Evolutionary conservation across 2,888 invertebrate genomes (phyloP), one percentile per base, ranked within the genome.

Genomic region (Stenichneumon culpator): DNA sequence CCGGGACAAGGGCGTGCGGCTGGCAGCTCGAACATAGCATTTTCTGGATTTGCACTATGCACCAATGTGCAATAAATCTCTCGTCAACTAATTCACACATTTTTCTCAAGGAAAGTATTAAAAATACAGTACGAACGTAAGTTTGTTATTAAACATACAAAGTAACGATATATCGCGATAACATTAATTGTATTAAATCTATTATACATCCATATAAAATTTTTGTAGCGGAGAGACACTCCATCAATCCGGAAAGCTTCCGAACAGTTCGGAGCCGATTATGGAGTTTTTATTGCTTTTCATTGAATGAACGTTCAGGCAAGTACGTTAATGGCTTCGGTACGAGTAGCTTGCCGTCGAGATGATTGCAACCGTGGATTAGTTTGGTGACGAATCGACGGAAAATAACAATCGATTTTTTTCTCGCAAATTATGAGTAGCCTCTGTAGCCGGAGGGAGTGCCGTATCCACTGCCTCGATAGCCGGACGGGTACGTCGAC

Each of bases 401-500:
- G 28, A 63, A 47, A 47, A 47, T 22, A 28, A 78, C 16, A 14
- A n/a, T 2, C 0, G 14, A 32, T 11, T 25, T 65, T 65, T 47
- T 19, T 11, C 25, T 63, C 22, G 16, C 16, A 69, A 67, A 65
- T 19, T 87, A 87, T 11, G 92, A 91, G 68, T 92, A 92, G 50
- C 92, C 92, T 72, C 91, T 88, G 83, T 92, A 92, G 28, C 92
- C 92, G 19, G 44, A 47, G 4, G 44, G 44, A 16, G 16, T 16
- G 44, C 44, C 88, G 57, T 87, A 87, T 67, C 86, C 81, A 74
- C 50, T 69, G 19, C 83, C 74, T 16, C 79, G 82, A 73, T 72
- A 77, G 25, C 65, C 73, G 19, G 70, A 79, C 14, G 84, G 81
- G 72, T 84, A 84, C 2, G 67, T 50, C 3, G 70, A 70, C 16